Evolutionary conservation across 2,888 invertebrate species (phyloP), one percentile per base, ranked within the genome.

Genomic region (Plebejus argus): DNA sequence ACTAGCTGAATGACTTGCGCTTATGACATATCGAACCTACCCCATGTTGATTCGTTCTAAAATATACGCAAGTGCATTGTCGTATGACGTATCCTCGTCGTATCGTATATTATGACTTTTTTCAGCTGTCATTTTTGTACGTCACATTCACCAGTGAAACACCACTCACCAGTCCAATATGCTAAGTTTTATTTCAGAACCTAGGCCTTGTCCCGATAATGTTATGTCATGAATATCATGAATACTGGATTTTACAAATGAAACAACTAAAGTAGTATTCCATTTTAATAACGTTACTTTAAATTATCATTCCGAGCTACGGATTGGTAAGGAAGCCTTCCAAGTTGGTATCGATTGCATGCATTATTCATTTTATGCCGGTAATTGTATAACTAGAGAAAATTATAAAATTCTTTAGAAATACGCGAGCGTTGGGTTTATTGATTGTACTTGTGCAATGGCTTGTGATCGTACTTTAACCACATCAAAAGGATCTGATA

Each of bases 341-440:
- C 71, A 71, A 71, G 71, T 39, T 71, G 10, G 71, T 39, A 71
- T 71, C 71, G 71, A 71, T 71, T 71, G 35, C 71, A 71, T 71
- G 39, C 71, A 71, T 71, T 71, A 71, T 71, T n/a, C 71, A 71
- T 71, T 71, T 71, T 39, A 71, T 39, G 39, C 39, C 35, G 20
- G 71, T 71, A 71, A 39, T 71, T 35, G 35, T 71, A 18, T 39
- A 71, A 35, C 35, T 71, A 71, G n/a, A 71, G 35, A 20, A 20
- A 71, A 39, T 71, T 71, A 71, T 12, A 33, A 39, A 71, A 71
- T 70, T 70, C 61, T 61, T 61, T 23, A 4, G 8, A 53, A 53
- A 53, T 53, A 53, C 53, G 4, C 15, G 53, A 18, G 53, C 53
- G 53, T 15, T 53, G 4, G 15, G 15, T 53, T 18, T 18, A 53